These are phyloP conservation scores for Tenthredo distinguenda DNA, from an alignment of 2,888 invertebrate genomes.

Conservation along the genomic window DNA sequence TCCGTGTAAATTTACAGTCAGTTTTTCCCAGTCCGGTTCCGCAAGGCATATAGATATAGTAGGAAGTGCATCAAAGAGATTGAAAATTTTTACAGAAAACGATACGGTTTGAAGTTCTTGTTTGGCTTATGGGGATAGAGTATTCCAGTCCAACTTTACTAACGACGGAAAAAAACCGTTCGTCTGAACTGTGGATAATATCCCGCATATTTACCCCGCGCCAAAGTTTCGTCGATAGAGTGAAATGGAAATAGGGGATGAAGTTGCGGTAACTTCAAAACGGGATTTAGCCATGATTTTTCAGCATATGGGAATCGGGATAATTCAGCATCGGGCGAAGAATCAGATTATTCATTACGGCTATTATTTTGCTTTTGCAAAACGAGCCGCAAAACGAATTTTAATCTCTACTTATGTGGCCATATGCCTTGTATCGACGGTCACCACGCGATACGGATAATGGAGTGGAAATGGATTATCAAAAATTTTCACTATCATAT, in stretches of 20 bases:
- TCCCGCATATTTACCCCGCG: not conserved
- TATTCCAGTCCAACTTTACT: not conserved
- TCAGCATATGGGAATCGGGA: not conserved
- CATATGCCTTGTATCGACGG: constrained; percentile 16
- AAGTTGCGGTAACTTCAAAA: not conserved
- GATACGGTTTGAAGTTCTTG: not conserved
- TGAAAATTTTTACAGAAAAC: not conserved
- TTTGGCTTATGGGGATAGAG: not conserved
- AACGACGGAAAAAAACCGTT: not conserved
- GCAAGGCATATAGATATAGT: not conserved
- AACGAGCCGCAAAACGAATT: not conserved
- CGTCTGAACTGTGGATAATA: not conserved
- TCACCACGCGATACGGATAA: constrained; percentile 34
- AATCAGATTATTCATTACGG: not conserved
- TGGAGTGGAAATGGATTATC: not conserved
- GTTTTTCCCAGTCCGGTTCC: not conserved
- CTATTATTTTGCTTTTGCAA: not conserved
- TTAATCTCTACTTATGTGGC: not conserved
- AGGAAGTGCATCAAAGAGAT: constrained; percentile 8
- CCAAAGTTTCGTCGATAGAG: not conserved
- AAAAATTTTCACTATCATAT: not conserved
- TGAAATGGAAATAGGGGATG: not conserved
- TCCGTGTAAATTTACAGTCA: not conserved
- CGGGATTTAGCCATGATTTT: not conserved
- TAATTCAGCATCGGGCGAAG: not conserved